Percentiles rank a stretch among this genome's conserved stretches.
These are phyloP conservation scores for Brachionus paranguensis DNA, from an alignment of 1,140 invertebrate genomes.

Conservation along the genomic window DNA sequence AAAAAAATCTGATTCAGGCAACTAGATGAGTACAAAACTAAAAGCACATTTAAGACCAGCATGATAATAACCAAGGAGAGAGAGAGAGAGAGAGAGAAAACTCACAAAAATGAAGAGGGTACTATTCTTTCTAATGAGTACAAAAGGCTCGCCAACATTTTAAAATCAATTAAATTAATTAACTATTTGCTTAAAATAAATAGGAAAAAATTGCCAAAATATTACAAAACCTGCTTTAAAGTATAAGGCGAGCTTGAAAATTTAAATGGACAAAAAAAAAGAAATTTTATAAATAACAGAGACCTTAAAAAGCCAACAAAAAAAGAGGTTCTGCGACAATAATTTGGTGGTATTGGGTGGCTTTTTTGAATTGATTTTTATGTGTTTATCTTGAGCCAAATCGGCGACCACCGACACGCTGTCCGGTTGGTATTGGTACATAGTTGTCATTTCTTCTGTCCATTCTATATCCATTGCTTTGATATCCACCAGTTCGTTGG, in stretches of 20 bases:
- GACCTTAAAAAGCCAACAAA: not conserved
- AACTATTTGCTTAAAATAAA: slow-evolving; percentile 19
- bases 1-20: slow-evolving; percentile 40
- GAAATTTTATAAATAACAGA: not conserved
- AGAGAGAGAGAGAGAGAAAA: not conserved
- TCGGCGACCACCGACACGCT: slow-evolving; percentile 9
- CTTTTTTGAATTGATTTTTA: not conserved
- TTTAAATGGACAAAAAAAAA: not conserved
- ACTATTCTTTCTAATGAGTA: not conserved
- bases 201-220: slow-evolving; percentile 4
- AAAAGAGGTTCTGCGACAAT: not conserved
- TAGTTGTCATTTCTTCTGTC: slow-evolving; percentile 11
- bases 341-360: not conserved
- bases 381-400: slow-evolving; percentile 21
- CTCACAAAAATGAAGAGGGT: not conserved
- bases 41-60: slow-evolving; percentile 1
- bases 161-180: not conserved
- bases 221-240: slow-evolving; percentile 11
- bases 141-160: not conserved
- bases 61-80: not conserved
- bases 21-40: slow-evolving; percentile 14
- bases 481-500: not conserved
- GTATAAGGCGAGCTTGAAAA: not conserved
- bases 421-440: not conserved
- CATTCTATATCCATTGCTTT: not conserved